phyloP scores from a whole-genome alignment of 2,888 invertebrate genomes.

The Mactromeris polynyma region DNA sequence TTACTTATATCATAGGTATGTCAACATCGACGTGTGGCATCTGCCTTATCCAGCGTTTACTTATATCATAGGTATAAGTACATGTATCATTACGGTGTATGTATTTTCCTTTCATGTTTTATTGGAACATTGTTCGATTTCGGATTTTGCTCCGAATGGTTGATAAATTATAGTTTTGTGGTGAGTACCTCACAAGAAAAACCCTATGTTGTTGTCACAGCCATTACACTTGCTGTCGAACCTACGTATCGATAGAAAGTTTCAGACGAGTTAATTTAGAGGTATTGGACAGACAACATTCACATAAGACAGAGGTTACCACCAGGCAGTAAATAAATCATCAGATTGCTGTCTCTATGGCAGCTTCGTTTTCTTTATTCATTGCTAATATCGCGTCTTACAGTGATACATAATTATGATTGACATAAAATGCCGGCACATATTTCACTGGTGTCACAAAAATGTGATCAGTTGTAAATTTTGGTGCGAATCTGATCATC shows the following conservation, averaged over 20 bases:
- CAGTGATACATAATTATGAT: neutral
- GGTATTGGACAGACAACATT: neutral
- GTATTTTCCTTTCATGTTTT: no score
- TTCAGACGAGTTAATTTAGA: neutral
- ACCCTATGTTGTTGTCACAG: neutral
- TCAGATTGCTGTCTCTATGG: neutral
- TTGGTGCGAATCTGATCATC: no score
- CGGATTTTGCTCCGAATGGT: no score
- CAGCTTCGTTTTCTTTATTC: neutral
- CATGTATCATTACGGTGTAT: no score
- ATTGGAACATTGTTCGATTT: no score
- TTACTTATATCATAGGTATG: no score
- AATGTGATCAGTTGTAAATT: neutral
- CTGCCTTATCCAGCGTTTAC: no score
- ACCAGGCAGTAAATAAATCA: conserved; percentile 1
- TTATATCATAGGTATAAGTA: no score
- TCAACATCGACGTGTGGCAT: no score
- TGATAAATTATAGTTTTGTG: no score
- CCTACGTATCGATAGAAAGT: neutral
- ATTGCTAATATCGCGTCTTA: neutral
- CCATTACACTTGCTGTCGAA: neutral
- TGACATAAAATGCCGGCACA: neutral
- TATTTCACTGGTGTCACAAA: neutral
- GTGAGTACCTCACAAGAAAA: neutral
- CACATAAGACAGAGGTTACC: neutral